phyloP scores from a whole-genome alignment of 2,888 invertebrate species.

The Ligdia adustata region DNA sequence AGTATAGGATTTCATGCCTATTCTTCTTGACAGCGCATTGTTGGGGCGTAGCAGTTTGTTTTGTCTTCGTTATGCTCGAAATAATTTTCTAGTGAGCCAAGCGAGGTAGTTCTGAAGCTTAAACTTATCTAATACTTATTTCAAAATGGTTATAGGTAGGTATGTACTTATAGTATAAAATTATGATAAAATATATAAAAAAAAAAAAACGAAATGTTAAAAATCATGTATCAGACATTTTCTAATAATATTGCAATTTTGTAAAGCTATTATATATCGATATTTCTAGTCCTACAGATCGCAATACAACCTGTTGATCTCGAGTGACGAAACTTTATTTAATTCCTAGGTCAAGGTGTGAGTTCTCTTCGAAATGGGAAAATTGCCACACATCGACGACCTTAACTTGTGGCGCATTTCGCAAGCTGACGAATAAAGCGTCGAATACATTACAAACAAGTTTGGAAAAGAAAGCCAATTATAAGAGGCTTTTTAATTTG shows the following conservation, averaged over 20 bases:
- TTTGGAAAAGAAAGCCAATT: slow-evolving; percentile 28
- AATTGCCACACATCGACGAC: slow-evolving; percentile 80
- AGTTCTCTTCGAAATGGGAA: slow-evolving; percentile 81
- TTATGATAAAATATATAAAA: too few relatives aligned
- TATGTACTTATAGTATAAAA: too few relatives aligned
- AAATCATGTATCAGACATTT: too few relatives aligned
- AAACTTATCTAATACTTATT: too few relatives aligned
- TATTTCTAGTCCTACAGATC: slow-evolving; percentile 44
- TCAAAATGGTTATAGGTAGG: too few relatives aligned
- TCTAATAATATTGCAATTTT: too few relatives aligned
- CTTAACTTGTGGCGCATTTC: slow-evolving; percentile 68
- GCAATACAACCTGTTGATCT: slow-evolving; percentile 54
- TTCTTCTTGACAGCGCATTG: slow-evolving; percentile 13
- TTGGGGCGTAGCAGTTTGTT: slow-evolving; percentile 3
- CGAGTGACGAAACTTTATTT: slow-evolving; percentile 73
- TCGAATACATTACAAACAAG: slow-evolving; percentile 46
- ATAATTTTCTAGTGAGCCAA: slow-evolving; percentile 3
- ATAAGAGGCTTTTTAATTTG: slow-evolving; percentile 23
- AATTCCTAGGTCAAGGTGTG: slow-evolving; percentile 82
- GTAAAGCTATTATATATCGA: too few relatives aligned
- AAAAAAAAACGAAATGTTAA: too few relatives aligned
- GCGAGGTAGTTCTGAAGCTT: too few relatives aligned
- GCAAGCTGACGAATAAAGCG: slow-evolving; percentile 59
- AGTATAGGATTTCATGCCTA: slow-evolving; percentile 17
- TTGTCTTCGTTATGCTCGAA: slow-evolving; percentile 21